A percentile compares a stretch with the other conserved stretches of the same genome.
Evolutionary conservation across 2,888 invertebrate genomes (phyloP).

Genomic region (Pedicia rivosa): DNA sequence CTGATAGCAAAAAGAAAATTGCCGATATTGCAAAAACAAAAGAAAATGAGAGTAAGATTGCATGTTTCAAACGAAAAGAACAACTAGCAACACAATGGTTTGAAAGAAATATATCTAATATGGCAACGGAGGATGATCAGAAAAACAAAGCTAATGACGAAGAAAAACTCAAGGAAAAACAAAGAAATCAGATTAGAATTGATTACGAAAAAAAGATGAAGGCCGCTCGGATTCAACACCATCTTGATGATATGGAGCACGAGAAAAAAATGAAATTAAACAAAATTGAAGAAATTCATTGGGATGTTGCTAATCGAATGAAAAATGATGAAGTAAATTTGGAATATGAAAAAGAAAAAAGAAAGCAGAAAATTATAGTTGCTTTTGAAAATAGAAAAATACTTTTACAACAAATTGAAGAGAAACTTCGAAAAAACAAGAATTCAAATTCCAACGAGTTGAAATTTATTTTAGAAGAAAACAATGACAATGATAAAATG

Average conservation of each 20-base stretch:
- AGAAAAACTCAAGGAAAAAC: conserved; percentile 32
- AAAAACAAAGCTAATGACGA: conserved; percentile 32
- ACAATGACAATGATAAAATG: conserved; percentile 20
- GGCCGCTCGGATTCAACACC: conserved; percentile 20
- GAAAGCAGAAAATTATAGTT: conserved; percentile 16
- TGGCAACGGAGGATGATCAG: conserved; percentile 29
- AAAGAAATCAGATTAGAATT: conserved; percentile 21
- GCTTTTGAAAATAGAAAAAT: conserved; percentile 8
- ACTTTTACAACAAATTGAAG: conserved; percentile 14
- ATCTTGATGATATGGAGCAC: conserved; percentile 19
- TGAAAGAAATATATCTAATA: no score
- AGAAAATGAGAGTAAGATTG: conserved; percentile 27
- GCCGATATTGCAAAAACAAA: conserved; percentile 27
- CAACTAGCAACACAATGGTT: not conserved
- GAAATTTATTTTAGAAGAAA: conserved; percentile 12
- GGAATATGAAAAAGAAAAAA: conserved; percentile 16
- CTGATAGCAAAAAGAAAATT: conserved; percentile 30
- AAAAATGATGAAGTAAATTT: conserved; percentile 20
- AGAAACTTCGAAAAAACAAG: conserved; percentile 15
- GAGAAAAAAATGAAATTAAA: conserved; percentile 15
- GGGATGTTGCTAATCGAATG: conserved; percentile 20
- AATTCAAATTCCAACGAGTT: conserved; percentile 8
- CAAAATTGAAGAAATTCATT: conserved; percentile 15
- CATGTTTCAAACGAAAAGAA: conserved; percentile 15
- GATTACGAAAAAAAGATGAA: conserved; percentile 19